A percentile compares a stretch with the other conserved stretches of the same genome.
Conservation (phyloP, 2,888 invertebrate species). For the Chymomyza amoena region DNA sequence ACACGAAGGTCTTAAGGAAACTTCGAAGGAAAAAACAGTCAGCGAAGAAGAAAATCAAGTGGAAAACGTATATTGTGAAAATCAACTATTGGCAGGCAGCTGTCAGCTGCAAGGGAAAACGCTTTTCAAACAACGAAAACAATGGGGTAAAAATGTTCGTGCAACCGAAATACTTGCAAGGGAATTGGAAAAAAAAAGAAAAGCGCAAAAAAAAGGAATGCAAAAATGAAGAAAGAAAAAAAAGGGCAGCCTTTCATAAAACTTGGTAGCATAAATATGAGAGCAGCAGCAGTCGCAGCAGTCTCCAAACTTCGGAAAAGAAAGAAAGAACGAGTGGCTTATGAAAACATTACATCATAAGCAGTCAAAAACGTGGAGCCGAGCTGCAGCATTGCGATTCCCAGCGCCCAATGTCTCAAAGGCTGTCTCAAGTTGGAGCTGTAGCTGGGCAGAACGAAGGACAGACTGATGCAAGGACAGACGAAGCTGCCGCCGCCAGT, state of each 20-base stretch:
- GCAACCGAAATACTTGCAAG: constrained; percentile 1
- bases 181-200: constrained; percentile 24
- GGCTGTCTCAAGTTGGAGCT: constrained; percentile 14
- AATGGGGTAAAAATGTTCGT: constrained; percentile 32
- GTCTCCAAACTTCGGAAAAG: not conserved
- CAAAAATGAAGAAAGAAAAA: not conserved
- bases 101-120: constrained; percentile 61
- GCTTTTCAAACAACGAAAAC: constrained; percentile 59
- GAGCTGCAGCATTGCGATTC: not conserved
- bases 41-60: constrained; percentile 56
- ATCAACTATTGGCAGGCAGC: constrained; percentile 72
- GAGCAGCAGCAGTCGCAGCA: not conserved
- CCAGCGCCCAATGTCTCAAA: constrained; percentile 27
- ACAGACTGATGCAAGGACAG: not conserved
- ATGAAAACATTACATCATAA: constrained; percentile 70
- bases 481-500: constrained; percentile 22
- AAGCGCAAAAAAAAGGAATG: constrained; percentile 22
- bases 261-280: constrained; percentile 36
- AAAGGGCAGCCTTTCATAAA: constrained; percentile 27
- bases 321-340: constrained; percentile 28
- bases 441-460: not conserved
- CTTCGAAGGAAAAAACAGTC: not conserved
- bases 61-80: constrained; percentile 65
- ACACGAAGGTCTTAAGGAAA: not conserved
- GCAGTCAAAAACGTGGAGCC: constrained; percentile 28